Base-by-base conservation (phyloP, 2,888 invertebrate species). In the Platycheirus rosarum region DNA sequence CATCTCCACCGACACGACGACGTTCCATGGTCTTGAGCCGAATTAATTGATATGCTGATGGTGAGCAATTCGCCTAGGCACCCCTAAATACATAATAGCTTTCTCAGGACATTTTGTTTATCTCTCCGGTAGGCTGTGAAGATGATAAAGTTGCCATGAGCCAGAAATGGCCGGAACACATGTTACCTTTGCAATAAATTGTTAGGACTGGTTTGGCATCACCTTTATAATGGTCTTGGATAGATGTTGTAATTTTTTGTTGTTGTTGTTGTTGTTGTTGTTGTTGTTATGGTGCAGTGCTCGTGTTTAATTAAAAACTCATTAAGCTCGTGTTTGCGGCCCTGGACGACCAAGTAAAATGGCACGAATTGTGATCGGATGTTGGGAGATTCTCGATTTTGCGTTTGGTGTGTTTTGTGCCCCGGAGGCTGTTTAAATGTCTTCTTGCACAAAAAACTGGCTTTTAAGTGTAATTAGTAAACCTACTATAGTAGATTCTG, bases 281-380 rank as follows among this genome's bases (percentile, higher is more conserved):
- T 1, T 35, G 62, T 16, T 60, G 49, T 35, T 69, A 42, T 1
- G 29, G 3, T 57, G 53, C n/a, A n/a, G 53, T 70, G 70, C 66
- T 80, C 70, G 80, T 80, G 80, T 71, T 80, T 80, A 80, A 80
- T 80, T 76, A 80, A 80, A 80, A 80, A 76, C 80, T 80, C 80
- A 80, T 80, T 80, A 80, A 48, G 70, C 46, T 20, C 53, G 68
- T 74, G 74, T 69, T 63, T 69, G 49, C 37, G 42, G 40, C n/a
- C n/a, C n/a, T n/a, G n/a, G n/a, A n/a, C 9, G 68, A 60, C 37
- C 48, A 53, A 23, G 53, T 37, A 48, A 73, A 74, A 44, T 74
- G 69, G 75, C 75, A 79, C 74, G 69, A 74, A 79, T 75, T 74
- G 75, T 79, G 66, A 73, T 66, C 73, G 66, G 60, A 51, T 49